Base-by-base conservation (phyloP, 2,888 invertebrate species). In the Unio delphinus region DNA sequence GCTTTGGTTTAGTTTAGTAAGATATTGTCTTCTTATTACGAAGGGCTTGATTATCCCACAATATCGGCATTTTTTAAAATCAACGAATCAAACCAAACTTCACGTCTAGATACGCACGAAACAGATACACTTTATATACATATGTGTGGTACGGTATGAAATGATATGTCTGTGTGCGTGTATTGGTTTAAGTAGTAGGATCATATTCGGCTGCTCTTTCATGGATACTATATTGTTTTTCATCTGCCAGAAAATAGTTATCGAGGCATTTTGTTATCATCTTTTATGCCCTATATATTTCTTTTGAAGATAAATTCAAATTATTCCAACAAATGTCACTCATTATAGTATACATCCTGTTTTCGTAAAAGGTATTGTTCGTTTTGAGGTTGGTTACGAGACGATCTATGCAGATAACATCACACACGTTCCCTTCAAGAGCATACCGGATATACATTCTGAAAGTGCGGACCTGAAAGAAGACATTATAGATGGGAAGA, bases 401-500 rank as follows among this genome's bases (percentile, higher is more conserved):
- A 65, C 67, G 7, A 57, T 67, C 23, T 67, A 68, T 45, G 69
- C 60, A 18, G 34, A 65, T 8, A 58, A 57, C 23, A 26, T 8
- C 23, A 17, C 61, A 17, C 55, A 64, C 6, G n/a, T 58, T 11
- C n/a, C 57, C 26, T 71, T 66, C 55, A 60, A 64, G 7, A 59
- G 64, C 4, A 71, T 75, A 18, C 34, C 69, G 28, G 55, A 67
- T 56, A 58, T 73, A 8, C 30, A 64, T 4, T 28, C 26, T 18
- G 69, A 73, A 63, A n/a, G 59, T 17, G 65, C 62, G 54, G 57
- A 57, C 18, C 57, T 71, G 4, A 61, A 66, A 30, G 67, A 68
- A 15, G 64, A 64, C 0, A 70, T 75, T 58, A 54, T 61, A 5
- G 80, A 80, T 62, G 80, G 80, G 4, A 65, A 76, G 58, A 64